Evolutionary conservation across 2,888 invertebrate species (phyloP).

Genomic region (Seladonia tumulorum): DNA sequence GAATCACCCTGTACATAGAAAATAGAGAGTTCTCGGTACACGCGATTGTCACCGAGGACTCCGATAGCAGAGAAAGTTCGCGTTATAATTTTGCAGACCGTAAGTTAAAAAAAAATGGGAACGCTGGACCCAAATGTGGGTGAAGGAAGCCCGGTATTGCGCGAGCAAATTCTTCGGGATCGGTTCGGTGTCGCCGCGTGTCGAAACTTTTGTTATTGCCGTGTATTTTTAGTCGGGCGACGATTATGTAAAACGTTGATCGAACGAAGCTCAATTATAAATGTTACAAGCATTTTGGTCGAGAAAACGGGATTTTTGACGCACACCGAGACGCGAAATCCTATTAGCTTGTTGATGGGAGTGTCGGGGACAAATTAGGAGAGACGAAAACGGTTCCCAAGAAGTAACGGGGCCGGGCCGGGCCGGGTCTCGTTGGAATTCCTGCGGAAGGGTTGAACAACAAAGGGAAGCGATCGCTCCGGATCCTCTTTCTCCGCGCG

Average conservation of each 20-base stretch:
- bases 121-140: conserved; percentile 43
- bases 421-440: background rate
- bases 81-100: conserved; percentile 35
- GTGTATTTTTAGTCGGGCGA: conserved; percentile 12
- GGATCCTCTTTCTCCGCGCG: background rate
- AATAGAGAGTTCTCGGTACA: background rate
- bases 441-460: background rate
- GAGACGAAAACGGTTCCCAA: background rate
- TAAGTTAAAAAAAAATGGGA: conserved; percentile 28
- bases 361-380: conserved; percentile 5
- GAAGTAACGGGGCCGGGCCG: background rate
- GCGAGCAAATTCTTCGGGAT: conserved; percentile 42
- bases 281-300: background rate
- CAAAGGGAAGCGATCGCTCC: conserved; percentile 22
- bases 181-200: conserved; percentile 34
- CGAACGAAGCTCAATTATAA: background rate
- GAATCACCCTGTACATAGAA: background rate
- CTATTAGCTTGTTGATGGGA: background rate
- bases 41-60: background rate
- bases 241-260: background rate
- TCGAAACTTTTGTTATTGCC: conserved; percentile 42
- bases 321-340: background rate
- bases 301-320: background rate
- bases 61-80: conserved; percentile 37
- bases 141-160: conserved; percentile 56